Evolutionary conservation across 2,888 invertebrate species (phyloP), one percentile per base, ranked within the genome.

Genomic region (Epicampocera succincta): DNA sequence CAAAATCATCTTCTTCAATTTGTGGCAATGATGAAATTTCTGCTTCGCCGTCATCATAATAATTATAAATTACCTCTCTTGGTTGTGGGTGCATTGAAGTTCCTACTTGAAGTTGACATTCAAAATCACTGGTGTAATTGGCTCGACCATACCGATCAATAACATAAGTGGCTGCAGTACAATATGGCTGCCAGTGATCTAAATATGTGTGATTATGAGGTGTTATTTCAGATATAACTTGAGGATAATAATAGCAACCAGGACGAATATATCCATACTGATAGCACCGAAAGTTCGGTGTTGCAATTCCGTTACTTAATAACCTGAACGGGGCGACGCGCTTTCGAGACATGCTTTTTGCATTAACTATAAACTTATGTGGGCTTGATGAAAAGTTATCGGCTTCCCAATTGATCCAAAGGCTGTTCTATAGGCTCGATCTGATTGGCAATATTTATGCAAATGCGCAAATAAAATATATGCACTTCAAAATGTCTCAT

Each of bases 381-480:
- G 19, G 1, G 17, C 8, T 66, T 54, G 33, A 76, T 12, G 40
- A 73, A 60, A 33, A 9, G 1, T 9, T 33, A 33, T 8, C 33
- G 33, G 33, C 8, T 33, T 33, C 80, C 80, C 73, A 84, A 72
- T 8, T 69, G 80, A 1, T 84, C 82, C 50, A 80, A 56, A 40
- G 71, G 72, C 33, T 82, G 61, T 66, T 84, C 86, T 17, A 86
- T 84, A 3, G 87, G 85, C 19, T 85, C 85, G 80, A 79, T 78
- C 69, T 88, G 87, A 76, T 89, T 88, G 6, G 84, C 84, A 44
- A 88, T 68, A 73, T 85, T 87, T 13, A 89, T 78, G 66, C 79
- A 86, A 83, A 88, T 86, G 46, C 88, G 87, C 74, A 88, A 72
- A 85, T 87, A 88, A 78, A 87, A 87, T 75, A 87, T 86, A 72